Evolutionary conservation across 2,113 vertebrate species (phyloP).

Genomic region (Chaetodon trifascialis): DNA sequence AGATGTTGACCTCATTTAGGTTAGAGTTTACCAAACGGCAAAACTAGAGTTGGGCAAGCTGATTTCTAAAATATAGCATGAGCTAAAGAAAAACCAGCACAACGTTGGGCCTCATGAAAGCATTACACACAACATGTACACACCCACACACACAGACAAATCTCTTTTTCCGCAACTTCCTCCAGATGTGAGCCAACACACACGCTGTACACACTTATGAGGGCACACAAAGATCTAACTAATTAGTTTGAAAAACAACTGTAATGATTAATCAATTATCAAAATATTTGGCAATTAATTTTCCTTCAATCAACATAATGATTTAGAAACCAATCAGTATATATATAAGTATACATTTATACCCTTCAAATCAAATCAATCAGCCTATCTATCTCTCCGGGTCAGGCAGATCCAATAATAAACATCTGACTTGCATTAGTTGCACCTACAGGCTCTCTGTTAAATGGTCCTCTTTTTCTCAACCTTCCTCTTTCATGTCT

Average conservation of each 20-base stretch:
- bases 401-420: constrained; percentile 1
- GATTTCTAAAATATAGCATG: not conserved
- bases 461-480: not conserved
- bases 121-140: not conserved
- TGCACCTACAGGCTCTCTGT: constrained; percentile 12
- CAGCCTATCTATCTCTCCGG: not conserved
- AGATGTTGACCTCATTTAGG: not conserved
- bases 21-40: not conserved
- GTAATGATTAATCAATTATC: no score
- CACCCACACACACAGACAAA: not conserved
- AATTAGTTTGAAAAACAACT: no score
- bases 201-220: not conserved
- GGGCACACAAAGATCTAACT: not conserved
- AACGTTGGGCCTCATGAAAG: not conserved
- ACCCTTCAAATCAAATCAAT: not conserved
- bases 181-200: constrained; percentile 27
- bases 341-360: no score
- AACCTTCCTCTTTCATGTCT: not conserved
- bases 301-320: no score
- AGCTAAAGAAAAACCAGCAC: not conserved
- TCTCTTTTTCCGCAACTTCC: constrained; percentile 30
- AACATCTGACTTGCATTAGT: constrained; percentile 70
- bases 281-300: no score
- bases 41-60: constrained; percentile 8
- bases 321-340: no score